Evolutionary conservation across 2,888 invertebrate species (phyloP).

Genomic region (Cerastoderma edule): DNA sequence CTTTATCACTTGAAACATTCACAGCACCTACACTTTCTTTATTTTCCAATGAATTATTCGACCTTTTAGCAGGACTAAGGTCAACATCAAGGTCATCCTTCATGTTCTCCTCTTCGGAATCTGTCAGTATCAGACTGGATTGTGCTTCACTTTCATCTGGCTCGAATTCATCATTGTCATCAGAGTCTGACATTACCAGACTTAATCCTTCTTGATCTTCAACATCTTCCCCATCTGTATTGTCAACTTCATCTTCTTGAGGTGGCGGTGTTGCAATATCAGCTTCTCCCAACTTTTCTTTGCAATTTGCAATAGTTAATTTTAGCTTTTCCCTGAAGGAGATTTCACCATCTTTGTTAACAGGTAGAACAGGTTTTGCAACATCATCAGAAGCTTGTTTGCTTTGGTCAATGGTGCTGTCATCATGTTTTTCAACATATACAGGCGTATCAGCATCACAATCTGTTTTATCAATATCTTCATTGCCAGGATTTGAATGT

Average conservation of each 20-base stretch:
- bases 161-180: conserved; percentile 25
- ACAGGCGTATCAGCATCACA: conserved; percentile 11
- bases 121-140: background rate
- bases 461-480: background rate
- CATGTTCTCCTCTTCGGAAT: background rate
- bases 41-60: no score
- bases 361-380: no score
- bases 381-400: conserved; percentile 20
- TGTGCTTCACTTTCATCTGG: conserved; percentile 27
- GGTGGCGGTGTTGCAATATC: no score
- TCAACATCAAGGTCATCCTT: background rate
- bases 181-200: no score
- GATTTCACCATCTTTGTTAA: no score
- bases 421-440: conserved; percentile 31
- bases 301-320: conserved; percentile 10
- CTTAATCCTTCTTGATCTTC: conserved; percentile 21
- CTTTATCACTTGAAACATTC: no score
- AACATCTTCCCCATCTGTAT: conserved; percentile 12
- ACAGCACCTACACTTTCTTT: no score
- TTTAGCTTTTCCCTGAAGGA: conserved; percentile 1
- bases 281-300: conserved; percentile 10
- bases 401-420: conserved; percentile 23
- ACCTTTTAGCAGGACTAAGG: no score
- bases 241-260: conserved; percentile 13
- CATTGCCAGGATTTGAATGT: background rate